Conservation (phyloP, 2,113 vertebrate species). For the Odontesthes bonariensis region DNA sequence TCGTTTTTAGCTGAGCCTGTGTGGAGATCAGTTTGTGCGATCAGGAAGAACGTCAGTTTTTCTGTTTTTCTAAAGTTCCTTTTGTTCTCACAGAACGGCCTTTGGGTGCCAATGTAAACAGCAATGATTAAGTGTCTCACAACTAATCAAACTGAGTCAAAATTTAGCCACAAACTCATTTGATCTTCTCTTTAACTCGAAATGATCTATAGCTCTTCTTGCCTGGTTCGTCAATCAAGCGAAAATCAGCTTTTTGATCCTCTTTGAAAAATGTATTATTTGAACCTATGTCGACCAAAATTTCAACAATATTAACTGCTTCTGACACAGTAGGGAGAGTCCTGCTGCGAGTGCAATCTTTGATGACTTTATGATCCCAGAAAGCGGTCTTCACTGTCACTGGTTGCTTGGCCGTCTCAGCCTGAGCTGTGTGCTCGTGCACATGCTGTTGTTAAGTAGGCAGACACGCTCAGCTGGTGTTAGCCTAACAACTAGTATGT, state of each 20-base stretch:
- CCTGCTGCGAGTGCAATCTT: neutral
- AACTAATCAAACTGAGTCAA: neutral
- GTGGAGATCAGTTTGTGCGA: no score
- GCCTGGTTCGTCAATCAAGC: neutral
- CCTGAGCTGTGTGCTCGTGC: slow-evolving; percentile 19
- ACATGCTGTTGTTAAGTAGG: slow-evolving; percentile 46
- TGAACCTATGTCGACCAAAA: neutral
- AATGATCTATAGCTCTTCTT: neutral
- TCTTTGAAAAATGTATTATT: neutral
- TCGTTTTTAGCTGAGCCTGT: no score
- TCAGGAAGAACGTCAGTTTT: no score
- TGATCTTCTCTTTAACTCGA: no score
- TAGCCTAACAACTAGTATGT: slow-evolving; percentile 76
- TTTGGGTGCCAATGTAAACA: neutral
- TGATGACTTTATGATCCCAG: slow-evolving; percentile 14
- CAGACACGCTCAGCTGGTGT: slow-evolving; percentile 77
- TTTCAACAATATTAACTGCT: neutral
- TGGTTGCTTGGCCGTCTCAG: no score
- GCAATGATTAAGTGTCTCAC: neutral
- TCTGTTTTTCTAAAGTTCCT: neutral
- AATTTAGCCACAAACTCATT: neutral
- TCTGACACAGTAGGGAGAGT: slow-evolving; percentile 6
- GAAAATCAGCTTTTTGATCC: neutral
- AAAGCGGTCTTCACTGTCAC: no score
- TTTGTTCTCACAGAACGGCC: neutral